A percentile compares a stretch with the other conserved stretches of the same genome.
Conservation (phyloP, 2,797 vertebrate genomes). For the Epinephelus malabaricus region DNA sequence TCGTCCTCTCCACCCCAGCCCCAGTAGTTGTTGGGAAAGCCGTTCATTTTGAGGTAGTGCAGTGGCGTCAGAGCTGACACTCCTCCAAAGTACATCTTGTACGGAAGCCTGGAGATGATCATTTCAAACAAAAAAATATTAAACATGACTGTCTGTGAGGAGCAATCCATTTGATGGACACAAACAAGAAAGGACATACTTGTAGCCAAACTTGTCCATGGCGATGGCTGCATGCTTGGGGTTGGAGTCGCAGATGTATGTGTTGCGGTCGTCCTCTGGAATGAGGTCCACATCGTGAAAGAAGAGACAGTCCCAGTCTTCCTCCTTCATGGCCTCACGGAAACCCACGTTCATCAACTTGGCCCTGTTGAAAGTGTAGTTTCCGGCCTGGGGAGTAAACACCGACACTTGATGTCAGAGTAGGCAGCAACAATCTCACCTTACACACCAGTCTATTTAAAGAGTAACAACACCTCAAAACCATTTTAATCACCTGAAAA, state of each 20-base stretch:
- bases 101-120: slow-evolving; percentile 82
- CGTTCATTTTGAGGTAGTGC: slow-evolving; percentile 91
- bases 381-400: slow-evolving; percentile 80
- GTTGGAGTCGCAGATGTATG: slow-evolving; percentile 86
- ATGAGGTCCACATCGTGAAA: slow-evolving; percentile 92
- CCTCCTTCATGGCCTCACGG: slow-evolving; percentile 90
- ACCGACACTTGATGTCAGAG: slow-evolving; percentile 3
- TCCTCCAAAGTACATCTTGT: slow-evolving; percentile 89
- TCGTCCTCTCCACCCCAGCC: slow-evolving; percentile 90
- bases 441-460: background rate
- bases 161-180: background rate
- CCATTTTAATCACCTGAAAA: too few relatives aligned
- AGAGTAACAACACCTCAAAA: too few relatives aligned
- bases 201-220: slow-evolving; percentile 92
- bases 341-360: slow-evolving; percentile 91
- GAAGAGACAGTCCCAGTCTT: slow-evolving; percentile 91
- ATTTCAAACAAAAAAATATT: background rate
- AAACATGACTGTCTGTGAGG: background rate
- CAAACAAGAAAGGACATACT: slow-evolving; percentile 72
- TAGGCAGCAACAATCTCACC: background rate
- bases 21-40: slow-evolving; percentile 91
- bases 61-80: slow-evolving; percentile 87
- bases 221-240: slow-evolving; percentile 90
- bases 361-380: slow-evolving; percentile 88
- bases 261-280: slow-evolving; percentile 89